Conservation (phyloP, 2,888 invertebrate genomes). For the Coenonympha arcania region DNA sequence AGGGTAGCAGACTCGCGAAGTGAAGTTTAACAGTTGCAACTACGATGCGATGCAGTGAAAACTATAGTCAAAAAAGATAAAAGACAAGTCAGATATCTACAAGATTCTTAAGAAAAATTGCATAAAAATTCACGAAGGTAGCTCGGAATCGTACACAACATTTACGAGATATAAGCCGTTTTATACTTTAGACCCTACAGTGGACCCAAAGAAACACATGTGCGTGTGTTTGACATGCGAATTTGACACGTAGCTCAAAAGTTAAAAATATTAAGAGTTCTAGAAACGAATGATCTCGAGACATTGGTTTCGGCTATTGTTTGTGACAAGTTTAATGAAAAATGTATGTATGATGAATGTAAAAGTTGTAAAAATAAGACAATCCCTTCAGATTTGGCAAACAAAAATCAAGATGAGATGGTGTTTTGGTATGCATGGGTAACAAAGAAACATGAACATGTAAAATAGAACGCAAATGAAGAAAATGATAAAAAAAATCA, state of each 20-base stretch:
- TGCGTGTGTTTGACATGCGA: not conserved
- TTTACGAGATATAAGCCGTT: not conserved
- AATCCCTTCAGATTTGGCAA: not conserved
- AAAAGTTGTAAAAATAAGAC: not conserved
- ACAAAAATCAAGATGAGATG: not conserved
- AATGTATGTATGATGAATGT: not conserved
- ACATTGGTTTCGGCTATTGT: not conserved
- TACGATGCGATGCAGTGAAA: no score
- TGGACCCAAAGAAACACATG: not conserved
- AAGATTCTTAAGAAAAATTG: not conserved
- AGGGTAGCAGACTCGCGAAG: no score
- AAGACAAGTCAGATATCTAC: not conserved
- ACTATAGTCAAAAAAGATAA: not conserved
- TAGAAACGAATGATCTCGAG: not conserved
- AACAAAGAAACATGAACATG: no score
- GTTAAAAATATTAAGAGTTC: not conserved
- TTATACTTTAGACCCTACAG: not conserved
- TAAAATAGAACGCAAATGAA: no score
- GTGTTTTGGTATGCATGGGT: no score
- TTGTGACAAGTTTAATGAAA: not conserved
- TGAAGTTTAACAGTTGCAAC: no score
- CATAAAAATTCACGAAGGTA: not conserved
- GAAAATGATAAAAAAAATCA: no score
- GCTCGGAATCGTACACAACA: not conserved
- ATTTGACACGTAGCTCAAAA: not conserved